Base-by-base conservation (phyloP, 2,888 invertebrate genomes). In the Hymenopus coronatus region DNA sequence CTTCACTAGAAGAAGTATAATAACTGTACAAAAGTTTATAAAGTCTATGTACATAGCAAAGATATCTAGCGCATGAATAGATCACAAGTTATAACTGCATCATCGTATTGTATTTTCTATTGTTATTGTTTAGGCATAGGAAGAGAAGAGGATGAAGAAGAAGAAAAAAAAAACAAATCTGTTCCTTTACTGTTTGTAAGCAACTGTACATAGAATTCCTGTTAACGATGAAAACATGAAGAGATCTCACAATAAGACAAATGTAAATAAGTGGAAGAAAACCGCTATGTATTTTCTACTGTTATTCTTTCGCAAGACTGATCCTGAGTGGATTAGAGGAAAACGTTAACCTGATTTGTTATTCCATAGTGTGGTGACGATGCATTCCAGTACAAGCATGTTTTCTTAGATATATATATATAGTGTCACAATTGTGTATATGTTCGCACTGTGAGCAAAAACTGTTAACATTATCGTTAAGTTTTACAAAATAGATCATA, bases 1-100 rank as follows among this genome's bases (percentile, higher is more conserved):
- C 28, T 85, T 85, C 33, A 85, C n/a, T 85, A 27, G 40, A 85
- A 40, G 28, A 84, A 84, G 33, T 27, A n/a, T 84, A 84, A 85
- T 85, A 85, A 46, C 20, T 85, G 85, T 85, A 85, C 85, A 85
- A 46, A 85, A 85, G 54, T 85, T 28, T 85, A 54, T 85, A 85
- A 46, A 9, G 40, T 84, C n/a, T 84, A 9, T 84, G 84, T 84
- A 84, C 84, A 85, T 54, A 85, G 85, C 54, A 70, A 70, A 28
- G 40, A 85, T n/a, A 40, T 54, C 15, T 40, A 85, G 54, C 12
- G 46, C 85, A 28, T 27, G 46, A 54, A 85, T 85, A 85, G 85
- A 46, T 40, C 54, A 70, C 54, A 70, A 70, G 54, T 70, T 70
- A 70, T 70, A 70, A 70, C 25, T n/a, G 85, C 54, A n/a, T 46